Conservation (phyloP, 2,888 invertebrate species). For the Linyphia triangularis region DNA sequence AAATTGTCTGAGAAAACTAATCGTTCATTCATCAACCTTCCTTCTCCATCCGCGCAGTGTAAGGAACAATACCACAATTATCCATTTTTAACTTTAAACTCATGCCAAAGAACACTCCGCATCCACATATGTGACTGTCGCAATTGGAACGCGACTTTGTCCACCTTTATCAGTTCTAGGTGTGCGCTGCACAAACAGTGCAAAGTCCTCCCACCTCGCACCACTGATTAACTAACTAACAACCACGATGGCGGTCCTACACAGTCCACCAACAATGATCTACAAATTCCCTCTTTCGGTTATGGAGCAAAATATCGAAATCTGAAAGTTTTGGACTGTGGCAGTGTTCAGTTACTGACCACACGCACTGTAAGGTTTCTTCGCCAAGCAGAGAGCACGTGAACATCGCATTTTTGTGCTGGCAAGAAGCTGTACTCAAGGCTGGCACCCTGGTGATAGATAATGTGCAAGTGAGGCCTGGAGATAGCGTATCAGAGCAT, state of each 20-base stretch:
- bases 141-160: slow-evolving; percentile 51
- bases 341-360: background rate
- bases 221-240: slow-evolving; percentile 29
- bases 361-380: background rate
- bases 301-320: background rate
- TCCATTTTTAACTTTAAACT: background rate
- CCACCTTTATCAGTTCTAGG: slow-evolving; percentile 60
- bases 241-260: background rate
- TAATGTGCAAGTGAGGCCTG: background rate
- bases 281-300: background rate
- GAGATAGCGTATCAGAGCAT: slow-evolving; percentile 42
- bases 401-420: slow-evolving; percentile 4
- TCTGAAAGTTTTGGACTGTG: background rate
- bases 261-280: background rate
- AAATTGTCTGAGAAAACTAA: no score
- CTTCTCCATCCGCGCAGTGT: no score
- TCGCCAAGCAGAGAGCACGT: slow-evolving; percentile 14
- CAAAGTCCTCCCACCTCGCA: slow-evolving; percentile 48
- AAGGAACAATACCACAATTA: no score
- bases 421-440: background rate
- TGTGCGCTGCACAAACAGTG: slow-evolving; percentile 61
- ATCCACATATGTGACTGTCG: background rate
- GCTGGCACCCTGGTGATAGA: slow-evolving; percentile 21
- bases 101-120: no score
- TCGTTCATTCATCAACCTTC: no score